These are phyloP conservation scores for Porites cylindrica DNA, from an alignment of 92 coral and sea anemone species.

Conservation along the genomic window DNA sequence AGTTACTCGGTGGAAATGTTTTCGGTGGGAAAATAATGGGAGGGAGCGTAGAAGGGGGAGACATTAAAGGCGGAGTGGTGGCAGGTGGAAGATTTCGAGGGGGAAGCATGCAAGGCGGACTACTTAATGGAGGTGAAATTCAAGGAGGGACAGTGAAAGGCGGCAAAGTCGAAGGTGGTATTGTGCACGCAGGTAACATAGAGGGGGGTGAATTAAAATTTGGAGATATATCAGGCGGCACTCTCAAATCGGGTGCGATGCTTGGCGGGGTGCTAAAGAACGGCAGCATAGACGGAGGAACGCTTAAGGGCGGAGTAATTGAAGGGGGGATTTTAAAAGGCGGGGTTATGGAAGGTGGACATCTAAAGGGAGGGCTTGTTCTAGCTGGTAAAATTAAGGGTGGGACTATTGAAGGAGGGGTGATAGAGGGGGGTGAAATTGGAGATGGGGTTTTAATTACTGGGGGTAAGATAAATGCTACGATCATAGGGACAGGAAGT, in stretches of 20 bases:
- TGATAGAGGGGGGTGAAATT: constrained; percentile 97
- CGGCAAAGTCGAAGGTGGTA: constrained; percentile 88
- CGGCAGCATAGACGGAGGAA: constrained; percentile 97
- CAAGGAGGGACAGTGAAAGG: constrained; percentile 79
- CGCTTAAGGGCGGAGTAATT: constrained; percentile 84
- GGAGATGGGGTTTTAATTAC: constrained; percentile 94
- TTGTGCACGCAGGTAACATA: constrained; percentile 80
- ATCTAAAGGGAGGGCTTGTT: constrained; percentile 92
- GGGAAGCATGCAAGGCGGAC: constrained; percentile 85
- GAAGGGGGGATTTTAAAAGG: constrained; percentile 96
- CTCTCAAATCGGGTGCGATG: constrained; percentile 87
- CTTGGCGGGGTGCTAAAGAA: constrained; percentile 90
- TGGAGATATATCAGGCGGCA: constrained; percentile 93
- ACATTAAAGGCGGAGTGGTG: constrained; percentile 82
- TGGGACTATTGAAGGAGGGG: constrained; percentile 95
- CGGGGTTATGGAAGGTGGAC: constrained; percentile 96
- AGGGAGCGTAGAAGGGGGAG: constrained; percentile 86
- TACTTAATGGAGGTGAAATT: constrained; percentile 81
- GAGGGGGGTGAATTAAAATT: constrained; percentile 79
- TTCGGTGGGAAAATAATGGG: constrained; percentile 89
- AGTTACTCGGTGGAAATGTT: constrained; percentile 82
- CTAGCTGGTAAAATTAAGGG: constrained; percentile 95
- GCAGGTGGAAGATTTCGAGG: constrained; percentile 82
- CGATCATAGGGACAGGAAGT: constrained; percentile 66
- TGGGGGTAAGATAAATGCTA: constrained; percentile 87